Conservation (phyloP, 2,888 invertebrate species). For the Euplagia quadripunctaria region DNA sequence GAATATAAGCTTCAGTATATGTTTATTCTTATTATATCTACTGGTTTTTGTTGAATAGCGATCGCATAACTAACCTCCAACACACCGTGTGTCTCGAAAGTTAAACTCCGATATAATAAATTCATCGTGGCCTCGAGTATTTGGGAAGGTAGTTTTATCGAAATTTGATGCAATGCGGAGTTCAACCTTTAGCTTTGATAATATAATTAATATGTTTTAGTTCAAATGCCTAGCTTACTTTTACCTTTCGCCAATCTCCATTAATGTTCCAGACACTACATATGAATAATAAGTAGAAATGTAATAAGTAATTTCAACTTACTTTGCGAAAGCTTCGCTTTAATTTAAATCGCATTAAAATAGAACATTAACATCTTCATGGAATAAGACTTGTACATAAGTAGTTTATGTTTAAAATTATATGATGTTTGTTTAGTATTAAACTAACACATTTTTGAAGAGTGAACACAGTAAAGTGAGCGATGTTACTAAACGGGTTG, state of each 20-base stretch:
- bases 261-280: background rate
- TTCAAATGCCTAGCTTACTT: conserved; percentile 9
- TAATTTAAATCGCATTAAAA: background rate
- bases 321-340: background rate
- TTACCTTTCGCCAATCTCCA: conserved; percentile 5
- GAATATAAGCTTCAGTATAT: too few species aligned
- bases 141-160: background rate
- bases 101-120: background rate
- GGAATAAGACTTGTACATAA: background rate
- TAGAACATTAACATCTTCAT: background rate
- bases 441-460: too few species aligned
- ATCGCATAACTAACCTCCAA: too few species aligned
- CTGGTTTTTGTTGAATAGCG: too few species aligned
- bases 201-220: conserved; percentile 11
- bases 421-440: too few species aligned
- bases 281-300: background rate
- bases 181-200: conserved; percentile 8
- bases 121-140: background rate
- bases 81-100: background rate
- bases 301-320: background rate
- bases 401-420: background rate
- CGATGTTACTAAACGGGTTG: too few species aligned
- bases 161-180: conserved; percentile 14
- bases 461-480: too few species aligned
- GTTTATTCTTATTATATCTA: too few species aligned